Base-by-base conservation (phyloP, 2,888 invertebrate genomes). In the Hyposoter dolosus region DNA sequence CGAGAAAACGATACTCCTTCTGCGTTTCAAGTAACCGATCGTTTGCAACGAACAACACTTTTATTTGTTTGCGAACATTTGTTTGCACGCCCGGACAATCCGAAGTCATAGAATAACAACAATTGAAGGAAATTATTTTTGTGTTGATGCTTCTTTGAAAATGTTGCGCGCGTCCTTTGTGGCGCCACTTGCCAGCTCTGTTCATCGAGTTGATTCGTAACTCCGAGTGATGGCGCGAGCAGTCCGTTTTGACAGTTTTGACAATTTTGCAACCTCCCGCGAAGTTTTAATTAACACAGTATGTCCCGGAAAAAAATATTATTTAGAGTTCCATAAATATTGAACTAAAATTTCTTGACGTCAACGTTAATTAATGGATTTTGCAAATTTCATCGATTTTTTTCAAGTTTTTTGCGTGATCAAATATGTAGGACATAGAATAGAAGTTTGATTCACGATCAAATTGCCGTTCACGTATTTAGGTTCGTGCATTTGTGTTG, bases 401-500 rank as follows among this genome's bases (percentile, higher is more conserved):
- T 7, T 53, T 53, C 50, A 7, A 53, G 50, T 19, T 7, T 19
- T 7, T 53, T 53, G 7, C 50, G 50, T n/a, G 19, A 53, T 53
- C 4, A 7, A n/a, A 53, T 53, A 53, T 53, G n/a, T 53, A 53
- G 50, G 19, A n/a, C 50, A 19, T 53, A 53, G 50, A 19, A 53
- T 7, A 53, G n/a, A 53, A n/a, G 50, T 53, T 53, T n/a, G 50
- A n/a, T 50, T 53, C 50, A 53, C 50, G 28, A 68, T 85, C 78
- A 50, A 78, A 78, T 77, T 78, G 82, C 85, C 69, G 82, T 78
- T 74, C 63, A 28, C 56, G 60, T 45, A 72, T 23, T 56, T 78
- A 78, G 19, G 66, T 47, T 68, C 19, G 17, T 60, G 19, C 17
- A 32, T 32, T 7, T 40, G 63, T 53, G 53, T 56, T 40, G 56